These are phyloP conservation scores for Orthosia incerta DNA, from an alignment of 2,888 invertebrate genomes.

Conservation along the genomic window DNA sequence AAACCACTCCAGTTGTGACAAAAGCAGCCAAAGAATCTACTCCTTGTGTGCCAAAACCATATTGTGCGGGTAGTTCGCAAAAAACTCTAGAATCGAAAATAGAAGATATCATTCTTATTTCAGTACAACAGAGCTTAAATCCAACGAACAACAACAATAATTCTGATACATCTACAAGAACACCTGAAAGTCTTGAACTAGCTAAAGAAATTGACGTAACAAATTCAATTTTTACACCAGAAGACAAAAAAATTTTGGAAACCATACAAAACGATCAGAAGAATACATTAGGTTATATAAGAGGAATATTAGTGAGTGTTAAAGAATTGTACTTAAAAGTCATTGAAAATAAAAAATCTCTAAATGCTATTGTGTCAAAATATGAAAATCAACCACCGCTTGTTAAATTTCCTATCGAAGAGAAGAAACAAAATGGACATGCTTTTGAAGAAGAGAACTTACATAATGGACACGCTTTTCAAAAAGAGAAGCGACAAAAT, in stretches of 20 bases:
- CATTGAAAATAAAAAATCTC: not conserved
- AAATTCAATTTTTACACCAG: not conserved
- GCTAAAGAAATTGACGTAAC: constrained; percentile 15
- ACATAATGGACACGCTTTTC: not conserved
- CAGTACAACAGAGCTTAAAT: not conserved
- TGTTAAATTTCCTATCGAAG: not conserved
- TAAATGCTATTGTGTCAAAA: constrained; percentile 8
- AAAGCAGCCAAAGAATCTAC: not conserved
- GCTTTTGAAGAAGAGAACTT: not conserved
- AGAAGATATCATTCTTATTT: not conserved
- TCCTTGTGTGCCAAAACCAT: not conserved
- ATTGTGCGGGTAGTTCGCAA: not conserved
- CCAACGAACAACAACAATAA: not conserved
- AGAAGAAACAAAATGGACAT: not conserved
- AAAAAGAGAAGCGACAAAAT: too few relatives aligned
- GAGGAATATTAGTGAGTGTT: not conserved
- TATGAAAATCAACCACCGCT: not conserved
- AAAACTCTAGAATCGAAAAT: constrained; percentile 15
- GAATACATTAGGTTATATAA: not conserved
- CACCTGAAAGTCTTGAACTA: not conserved
- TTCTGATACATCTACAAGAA: not conserved
- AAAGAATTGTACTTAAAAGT: constrained; percentile 8
- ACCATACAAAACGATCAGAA: not conserved
- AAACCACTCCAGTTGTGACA: not conserved
- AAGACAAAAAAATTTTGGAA: not conserved